A percentile compares a stretch with the other conserved stretches of the same genome.
phyloP scores from a whole-genome alignment of 2,797 vertebrate genomes.

The Pyrocephalus nanus region DNA sequence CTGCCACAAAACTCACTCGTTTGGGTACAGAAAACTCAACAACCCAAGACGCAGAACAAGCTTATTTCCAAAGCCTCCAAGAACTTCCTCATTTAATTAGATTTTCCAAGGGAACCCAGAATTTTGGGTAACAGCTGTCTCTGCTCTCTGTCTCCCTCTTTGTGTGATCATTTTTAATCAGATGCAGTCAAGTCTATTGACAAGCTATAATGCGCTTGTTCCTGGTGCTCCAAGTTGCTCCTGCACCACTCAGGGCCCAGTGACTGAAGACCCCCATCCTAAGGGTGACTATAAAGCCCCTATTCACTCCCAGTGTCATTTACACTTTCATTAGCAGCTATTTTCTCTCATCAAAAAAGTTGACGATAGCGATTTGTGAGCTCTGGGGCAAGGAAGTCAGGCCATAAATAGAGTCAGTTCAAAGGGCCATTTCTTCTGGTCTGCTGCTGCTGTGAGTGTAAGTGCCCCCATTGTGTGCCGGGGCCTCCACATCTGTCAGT shows the following conservation, averaged over 20 bases:
- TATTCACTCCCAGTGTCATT: constrained; percentile 8
- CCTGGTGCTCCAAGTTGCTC: not conserved
- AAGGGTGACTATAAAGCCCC: not conserved
- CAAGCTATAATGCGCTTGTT: not conserved
- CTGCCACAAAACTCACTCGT: not conserved
- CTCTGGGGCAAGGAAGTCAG: constrained; percentile 45
- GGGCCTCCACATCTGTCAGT: constrained; percentile 63
- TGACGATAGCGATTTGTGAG: constrained; percentile 44
- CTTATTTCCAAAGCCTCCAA: not conserved
- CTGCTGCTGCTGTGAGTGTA: constrained; percentile 27
- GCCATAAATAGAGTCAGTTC: constrained; percentile 53
- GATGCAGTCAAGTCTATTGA: constrained; percentile 16
- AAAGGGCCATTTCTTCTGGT: constrained; percentile 69
- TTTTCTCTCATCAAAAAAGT: constrained; percentile 57
- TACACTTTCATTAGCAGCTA: constrained; percentile 62
- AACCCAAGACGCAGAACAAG: not conserved
- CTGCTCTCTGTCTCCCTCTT: not conserved
- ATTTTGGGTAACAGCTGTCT: constrained; percentile 8
- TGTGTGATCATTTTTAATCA: not conserved
- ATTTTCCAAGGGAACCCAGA: not conserved
- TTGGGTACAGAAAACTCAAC: not conserved
- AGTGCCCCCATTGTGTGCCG: constrained; percentile 43
- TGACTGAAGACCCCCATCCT: not conserved
- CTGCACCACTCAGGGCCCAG: not conserved
- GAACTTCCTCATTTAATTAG: not conserved